phyloP scores from a whole-genome alignment of 1,140 invertebrate species.

The Lasaia peninsularis region DNA sequence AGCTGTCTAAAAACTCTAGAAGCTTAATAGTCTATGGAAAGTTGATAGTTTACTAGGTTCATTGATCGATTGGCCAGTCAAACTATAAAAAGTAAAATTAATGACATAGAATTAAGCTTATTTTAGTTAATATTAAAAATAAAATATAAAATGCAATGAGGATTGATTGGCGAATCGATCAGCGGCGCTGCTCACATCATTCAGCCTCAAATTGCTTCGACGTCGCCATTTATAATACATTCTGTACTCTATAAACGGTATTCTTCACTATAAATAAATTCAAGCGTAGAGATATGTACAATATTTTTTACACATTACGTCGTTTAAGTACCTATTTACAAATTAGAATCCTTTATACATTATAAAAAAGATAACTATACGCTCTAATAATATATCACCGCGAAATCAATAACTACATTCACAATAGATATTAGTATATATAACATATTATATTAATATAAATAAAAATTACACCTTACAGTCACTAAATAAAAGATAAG shows the following conservation, averaged over 20 bases:
- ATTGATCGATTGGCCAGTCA: constrained; percentile 5
- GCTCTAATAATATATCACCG: constrained; percentile 71
- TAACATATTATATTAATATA: constrained; percentile 48
- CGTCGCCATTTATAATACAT: constrained; percentile 49
- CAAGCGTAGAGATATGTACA: constrained; percentile 77
- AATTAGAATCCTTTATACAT: constrained; percentile 76
- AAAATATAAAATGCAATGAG: constrained; percentile 6
- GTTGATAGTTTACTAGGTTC: constrained; percentile 30
- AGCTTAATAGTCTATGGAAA: constrained; percentile 58
- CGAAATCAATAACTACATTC: constrained; percentile 74
- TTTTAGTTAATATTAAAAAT: constrained; percentile 9
- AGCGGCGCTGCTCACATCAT: constrained; percentile 20
- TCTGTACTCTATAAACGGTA: constrained; percentile 54
- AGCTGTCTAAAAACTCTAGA: constrained; percentile 63
- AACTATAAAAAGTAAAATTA: constrained; percentile 1
- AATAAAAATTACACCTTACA: constrained; percentile 70
- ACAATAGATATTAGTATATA: constrained; percentile 68
- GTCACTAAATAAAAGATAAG: constrained; percentile 74
- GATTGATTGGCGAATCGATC: constrained; percentile 20
- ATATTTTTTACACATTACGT: constrained; percentile 74
- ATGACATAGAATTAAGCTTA: constrained; percentile 11
- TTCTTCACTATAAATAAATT: constrained; percentile 68
- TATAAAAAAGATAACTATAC: constrained; percentile 74
- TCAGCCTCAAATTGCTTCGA: constrained; percentile 30
- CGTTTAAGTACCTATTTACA: constrained; percentile 77